Base-by-base conservation (phyloP, 2,888 invertebrate genomes). In the Hipparchia sbordonii region DNA sequence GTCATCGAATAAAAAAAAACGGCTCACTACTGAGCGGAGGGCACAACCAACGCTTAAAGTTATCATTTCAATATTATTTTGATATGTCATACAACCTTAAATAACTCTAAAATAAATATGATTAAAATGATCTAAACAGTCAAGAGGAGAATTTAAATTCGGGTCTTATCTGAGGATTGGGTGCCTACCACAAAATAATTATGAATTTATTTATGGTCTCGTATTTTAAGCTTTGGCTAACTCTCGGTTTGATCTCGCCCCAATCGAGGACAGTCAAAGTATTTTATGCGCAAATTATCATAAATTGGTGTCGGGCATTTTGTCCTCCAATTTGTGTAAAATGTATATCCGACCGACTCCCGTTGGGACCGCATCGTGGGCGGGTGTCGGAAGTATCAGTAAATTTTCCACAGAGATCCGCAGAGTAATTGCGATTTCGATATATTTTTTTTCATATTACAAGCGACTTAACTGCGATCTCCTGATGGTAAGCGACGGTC, bases 291-390 rank as follows among this genome's bases (percentile, higher is more conserved):
- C 8, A 33, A 65, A 65, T 39, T 65, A 51, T 13, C 52, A 12
- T 52, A 65, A 39, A 65, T 39, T 65, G 63, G 51, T 23, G 65
- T 12, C 12, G 52, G 33, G 33, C 33, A 33, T 45, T 45, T 6
- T 6, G 2, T 33, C 51, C 51, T 12, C 65, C 33, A 33, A 65
- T 65, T 52, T 65, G 33, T 65, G 52, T 65, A 65, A 65, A 65
- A 52, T 51, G 33, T 52, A 52, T 52, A 62, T 48, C 48, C 61
- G n/a, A n/a, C 6, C 9, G 9, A 1, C 12, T 61, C 45, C 62
- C 61, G 45, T 7, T 45, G 45, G 61, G 61, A 7, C 13, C 23
- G 9, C 13, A 10, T 10, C 1, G 23, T 9, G 63, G 13, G 23
- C 9, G 23, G 51, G 13, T 51, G 6, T n/a, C 10, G 61, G 61